Base-by-base conservation (phyloP, 2,113 vertebrate species). In the Sclerurus mexicanus region DNA sequence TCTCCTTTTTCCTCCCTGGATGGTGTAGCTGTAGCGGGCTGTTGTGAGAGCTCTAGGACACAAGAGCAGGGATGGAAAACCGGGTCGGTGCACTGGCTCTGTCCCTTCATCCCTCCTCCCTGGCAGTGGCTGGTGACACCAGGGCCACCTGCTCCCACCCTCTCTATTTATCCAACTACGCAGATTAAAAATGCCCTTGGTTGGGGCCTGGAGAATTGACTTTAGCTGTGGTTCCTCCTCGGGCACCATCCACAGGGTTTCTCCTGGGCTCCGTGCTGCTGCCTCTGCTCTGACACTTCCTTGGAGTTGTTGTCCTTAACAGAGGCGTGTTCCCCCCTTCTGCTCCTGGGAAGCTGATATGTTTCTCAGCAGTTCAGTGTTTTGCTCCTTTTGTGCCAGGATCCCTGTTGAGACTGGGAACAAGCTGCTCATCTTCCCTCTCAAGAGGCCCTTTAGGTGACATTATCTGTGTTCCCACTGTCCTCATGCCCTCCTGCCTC, bases 11-110 rank as follows among this genome's bases (percentile, higher is more conserved):
- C 27, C 18, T 52, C n/a, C 13, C 22, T 42, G 44, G 18, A 7
- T 68, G 53, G n/a, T 52, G 79, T 9, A 12, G 30, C 58, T 58
- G 5, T 35, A 2, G 56, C 0, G 9, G 40, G 85, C n/a, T 46
- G 23, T 33, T 5, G 4, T 3, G 4, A 75, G 58, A 52, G 66
- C 28, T 67, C 62, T 27, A 42, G 49, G 67, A 31, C 7, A 0
- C 6, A 42, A 12, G 71, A 83, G 42, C 1, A 1, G 49, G 55
- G 59, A 10, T 66, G 77, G 42, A 47, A 19, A 58, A 23, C 42
- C 3, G 5, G 9, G 10, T 23, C 2, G 4, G 37, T 40, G 42
- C 12, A 0, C 8, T 10, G 52, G 33, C 50, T 39, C 13, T 69
- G 31, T 44, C 75, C 47, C 19, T 3, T 3, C 27, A 17, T 68